phyloP scores from a whole-genome alignment of 2,888 invertebrate species.

The Dynastes hyllus region DNA sequence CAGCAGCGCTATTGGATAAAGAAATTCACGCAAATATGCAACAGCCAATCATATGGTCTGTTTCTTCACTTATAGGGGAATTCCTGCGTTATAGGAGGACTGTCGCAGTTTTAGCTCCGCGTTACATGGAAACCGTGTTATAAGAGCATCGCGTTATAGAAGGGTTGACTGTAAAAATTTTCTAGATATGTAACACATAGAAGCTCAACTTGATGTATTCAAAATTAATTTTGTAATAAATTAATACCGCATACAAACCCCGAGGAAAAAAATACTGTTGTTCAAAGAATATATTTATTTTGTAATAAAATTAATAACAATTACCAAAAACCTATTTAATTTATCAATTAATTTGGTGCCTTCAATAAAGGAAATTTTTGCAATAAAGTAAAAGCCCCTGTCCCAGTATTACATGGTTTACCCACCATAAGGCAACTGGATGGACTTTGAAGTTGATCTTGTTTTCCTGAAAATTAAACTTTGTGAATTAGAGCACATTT shows the following conservation, averaged over 20 bases:
- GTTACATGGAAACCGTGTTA: no score
- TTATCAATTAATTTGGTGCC: constrained; percentile 1
- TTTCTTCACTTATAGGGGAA: no score
- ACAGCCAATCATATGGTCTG: no score
- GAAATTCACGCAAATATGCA: no score
- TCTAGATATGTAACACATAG: no score
- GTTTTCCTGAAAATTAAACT: constrained; percentile 74
- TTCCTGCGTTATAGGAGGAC: no score
- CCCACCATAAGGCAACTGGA: constrained; percentile 93
- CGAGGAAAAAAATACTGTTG: neutral
- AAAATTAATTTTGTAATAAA: neutral
- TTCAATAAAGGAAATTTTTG: constrained; percentile 42
- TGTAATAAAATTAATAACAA: constrained; percentile 16
- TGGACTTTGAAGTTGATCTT: constrained; percentile 86
- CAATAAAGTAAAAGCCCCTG: constrained; percentile 75
- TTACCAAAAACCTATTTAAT: neutral
- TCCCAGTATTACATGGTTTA: constrained; percentile 86
- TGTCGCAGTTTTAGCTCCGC: no score
- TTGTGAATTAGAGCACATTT: no score
- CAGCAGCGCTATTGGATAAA: no score
- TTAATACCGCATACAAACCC: neutral
- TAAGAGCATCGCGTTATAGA: no score
- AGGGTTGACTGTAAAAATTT: no score
- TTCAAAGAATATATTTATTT: constrained; percentile 26
- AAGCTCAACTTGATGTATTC: no score